Conservation (phyloP, 1,140 invertebrate species). For the Odontomachus brunneus region DNA sequence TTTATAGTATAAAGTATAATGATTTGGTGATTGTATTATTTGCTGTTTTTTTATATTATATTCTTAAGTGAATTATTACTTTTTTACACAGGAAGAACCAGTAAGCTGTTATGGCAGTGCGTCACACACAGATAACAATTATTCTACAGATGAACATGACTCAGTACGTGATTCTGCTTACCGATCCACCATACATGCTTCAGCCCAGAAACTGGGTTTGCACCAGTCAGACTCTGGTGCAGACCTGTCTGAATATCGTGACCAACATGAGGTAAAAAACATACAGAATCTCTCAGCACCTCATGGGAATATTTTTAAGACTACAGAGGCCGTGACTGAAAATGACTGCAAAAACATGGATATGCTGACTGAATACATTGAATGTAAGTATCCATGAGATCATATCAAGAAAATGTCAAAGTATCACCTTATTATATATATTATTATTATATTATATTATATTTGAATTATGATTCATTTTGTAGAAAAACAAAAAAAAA, state of each 20-base stretch:
- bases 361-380: slow-evolving; percentile 43
- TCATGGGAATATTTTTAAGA: slow-evolving; percentile 75
- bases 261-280: slow-evolving; percentile 80
- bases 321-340: slow-evolving; percentile 65
- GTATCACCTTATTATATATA: background rate
- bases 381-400: slow-evolving; percentile 57
- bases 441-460: no score
- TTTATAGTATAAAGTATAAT: slow-evolving; percentile 20
- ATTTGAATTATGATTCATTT: slow-evolving; percentile 39
- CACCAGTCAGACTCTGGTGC: slow-evolving; percentile 89
- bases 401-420: slow-evolving; percentile 40
- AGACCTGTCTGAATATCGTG: slow-evolving; percentile 86
- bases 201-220: slow-evolving; percentile 83
- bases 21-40: background rate
- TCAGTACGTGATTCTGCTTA: slow-evolving; percentile 85
- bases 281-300: slow-evolving; percentile 77
- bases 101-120: slow-evolving; percentile 90
- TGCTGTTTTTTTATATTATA: no score
- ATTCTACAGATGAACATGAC: slow-evolving; percentile 89
- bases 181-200: slow-evolving; percentile 78
- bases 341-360: slow-evolving; percentile 64
- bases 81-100: slow-evolving; percentile 83
- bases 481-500: slow-evolving; percentile 30
- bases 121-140: slow-evolving; percentile 89
- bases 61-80: background rate